phyloP scores from a whole-genome alignment of 2,113 vertebrate genomes.

The Neoarius graeffei region DNA sequence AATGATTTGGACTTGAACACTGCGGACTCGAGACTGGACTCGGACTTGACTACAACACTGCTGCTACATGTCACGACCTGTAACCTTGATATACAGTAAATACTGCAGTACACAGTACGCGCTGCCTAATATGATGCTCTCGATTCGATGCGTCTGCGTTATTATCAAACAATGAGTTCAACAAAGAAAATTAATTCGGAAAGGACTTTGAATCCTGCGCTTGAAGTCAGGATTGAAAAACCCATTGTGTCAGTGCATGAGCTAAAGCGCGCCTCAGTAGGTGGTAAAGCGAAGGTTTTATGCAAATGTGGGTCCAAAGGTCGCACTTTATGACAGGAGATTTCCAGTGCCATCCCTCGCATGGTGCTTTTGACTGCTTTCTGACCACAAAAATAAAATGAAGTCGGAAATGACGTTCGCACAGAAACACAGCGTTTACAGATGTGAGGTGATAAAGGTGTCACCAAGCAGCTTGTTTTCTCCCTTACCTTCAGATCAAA shows the following conservation, averaged over 20 bases:
- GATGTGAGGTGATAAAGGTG: not conserved
- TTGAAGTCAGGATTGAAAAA: not conserved
- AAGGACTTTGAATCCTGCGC: not conserved
- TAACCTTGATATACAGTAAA: too few relatives aligned
- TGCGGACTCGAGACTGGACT: too few relatives aligned
- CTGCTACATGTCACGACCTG: too few relatives aligned
- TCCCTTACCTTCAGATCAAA: slow-evolving; percentile 62
- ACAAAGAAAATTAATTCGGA: too few relatives aligned
- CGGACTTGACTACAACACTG: too few relatives aligned
- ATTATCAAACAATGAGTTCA: too few relatives aligned
- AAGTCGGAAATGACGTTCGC: too few relatives aligned
- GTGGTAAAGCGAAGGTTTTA: not conserved
- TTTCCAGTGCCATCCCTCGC: not conserved
- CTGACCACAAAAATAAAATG: not conserved
- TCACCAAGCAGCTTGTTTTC: not conserved
- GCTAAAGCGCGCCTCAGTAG: not conserved
- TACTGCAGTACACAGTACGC: too few relatives aligned
- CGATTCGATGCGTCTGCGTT: too few relatives aligned
- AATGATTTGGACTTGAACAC: too few relatives aligned
- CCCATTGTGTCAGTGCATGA: not conserved
- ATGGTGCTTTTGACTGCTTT: not conserved
- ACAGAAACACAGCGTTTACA: not conserved
- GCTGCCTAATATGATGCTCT: too few relatives aligned
- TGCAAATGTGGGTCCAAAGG: not conserved
- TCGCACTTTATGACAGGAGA: not conserved